Percentiles rank a stretch among this genome's conserved stretches.
Evolutionary conservation across 2,113 vertebrate genomes (phyloP).

Genomic region (Drymodes brunneopygia): DNA sequence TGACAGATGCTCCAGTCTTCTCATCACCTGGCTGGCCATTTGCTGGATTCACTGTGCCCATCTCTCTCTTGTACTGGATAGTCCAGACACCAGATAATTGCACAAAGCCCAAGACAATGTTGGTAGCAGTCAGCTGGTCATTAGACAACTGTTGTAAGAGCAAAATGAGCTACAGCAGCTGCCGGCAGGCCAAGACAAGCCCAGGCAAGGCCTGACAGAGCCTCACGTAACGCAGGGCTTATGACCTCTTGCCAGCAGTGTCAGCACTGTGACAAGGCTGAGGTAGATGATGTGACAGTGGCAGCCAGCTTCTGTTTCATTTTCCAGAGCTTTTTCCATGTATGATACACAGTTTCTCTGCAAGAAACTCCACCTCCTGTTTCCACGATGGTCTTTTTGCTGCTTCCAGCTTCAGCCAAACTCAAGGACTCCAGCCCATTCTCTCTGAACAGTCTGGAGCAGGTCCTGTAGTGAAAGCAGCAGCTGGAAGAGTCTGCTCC

Average conservation of each 20-base stretch:
- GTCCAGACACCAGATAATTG: background rate
- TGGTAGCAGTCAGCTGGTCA: background rate
- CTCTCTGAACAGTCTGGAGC: background rate
- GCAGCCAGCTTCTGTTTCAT: background rate
- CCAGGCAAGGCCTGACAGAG: background rate
- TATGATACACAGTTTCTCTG: background rate
- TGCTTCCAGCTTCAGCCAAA: background rate
- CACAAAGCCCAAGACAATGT: background rate
- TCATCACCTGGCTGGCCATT: background rate
- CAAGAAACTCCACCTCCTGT: background rate
- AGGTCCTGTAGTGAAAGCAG: background rate
- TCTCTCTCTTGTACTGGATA: background rate
- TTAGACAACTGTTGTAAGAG: background rate
- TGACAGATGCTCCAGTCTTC: background rate
- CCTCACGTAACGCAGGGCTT: fast-evolving
- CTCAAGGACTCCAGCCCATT: background rate
- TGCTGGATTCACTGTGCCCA: background rate
- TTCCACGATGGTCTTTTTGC: background rate
- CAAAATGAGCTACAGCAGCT: fast-evolving
- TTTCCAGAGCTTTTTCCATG: background rate
- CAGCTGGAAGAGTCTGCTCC: background rate
- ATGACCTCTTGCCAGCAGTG: background rate
- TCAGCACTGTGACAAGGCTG: background rate
- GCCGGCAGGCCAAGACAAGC: background rate
- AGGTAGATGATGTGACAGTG: background rate